Base-by-base conservation (phyloP, 2,113 vertebrate genomes). In the Oenanthe oenanthe region DNA sequence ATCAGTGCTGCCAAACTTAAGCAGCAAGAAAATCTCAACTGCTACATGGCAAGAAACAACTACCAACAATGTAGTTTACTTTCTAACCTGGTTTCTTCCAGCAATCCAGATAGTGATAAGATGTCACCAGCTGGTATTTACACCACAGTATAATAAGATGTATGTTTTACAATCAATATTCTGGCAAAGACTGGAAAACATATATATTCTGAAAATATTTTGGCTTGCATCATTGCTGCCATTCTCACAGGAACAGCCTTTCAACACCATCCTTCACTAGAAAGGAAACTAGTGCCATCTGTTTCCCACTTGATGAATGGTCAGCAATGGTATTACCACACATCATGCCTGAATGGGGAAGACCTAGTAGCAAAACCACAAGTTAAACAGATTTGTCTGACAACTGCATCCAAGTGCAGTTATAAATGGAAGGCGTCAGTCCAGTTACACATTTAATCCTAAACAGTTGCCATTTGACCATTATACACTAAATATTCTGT, bases 251-350 rank as follows among this genome's bases (percentile, higher is more conserved):
- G 21, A 71, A 38, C 91, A 73, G 89, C 70, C 43, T 94, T 95
- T 96, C 76, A 75, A 56, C 68, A 62, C 56, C 32, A 42, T 50
- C 79, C 90, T 95, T 95, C 94, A 94, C 92, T 21, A 94, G 71
- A 53, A 85, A 66, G 77, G 85, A 95, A 94, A 72, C 92, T 77
- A 95, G 88, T 84, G 93, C 91, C 93, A 96, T 95, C 97, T 97
- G 95, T 96, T 97, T 96, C 91, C 91, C 95, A 93, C 95, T n/a
- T 93, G 95, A 97, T 93, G 92, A 96, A 92, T 54, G 94, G 86
- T 87, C 96, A 97, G 79, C 87, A 61, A 58, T 16, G 8, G 92
- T 53, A 93, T 91, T 77, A 32, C 81, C 57, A 94, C 71, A 92
- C 36, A 94, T 93, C 76, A 85, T 25, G 77, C 68, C 48, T 94